These are phyloP conservation scores for Pseudopodoces humilis DNA, from an alignment of 2,113 vertebrate genomes.

Conservation along the genomic window DNA sequence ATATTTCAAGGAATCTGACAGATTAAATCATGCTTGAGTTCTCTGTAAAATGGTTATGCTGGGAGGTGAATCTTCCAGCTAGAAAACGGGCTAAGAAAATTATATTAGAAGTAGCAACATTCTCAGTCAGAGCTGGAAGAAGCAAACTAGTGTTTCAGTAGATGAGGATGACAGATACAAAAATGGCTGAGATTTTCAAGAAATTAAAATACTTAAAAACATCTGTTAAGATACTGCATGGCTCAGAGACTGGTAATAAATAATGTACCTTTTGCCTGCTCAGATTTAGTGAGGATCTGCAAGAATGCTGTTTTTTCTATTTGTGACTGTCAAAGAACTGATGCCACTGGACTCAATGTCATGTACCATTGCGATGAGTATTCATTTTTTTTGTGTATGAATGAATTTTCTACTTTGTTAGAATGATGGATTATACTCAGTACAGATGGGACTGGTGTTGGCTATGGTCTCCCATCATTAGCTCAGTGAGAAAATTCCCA, in stretches of 20 bases:
- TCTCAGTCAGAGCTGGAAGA: background rate
- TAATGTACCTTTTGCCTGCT: background rate
- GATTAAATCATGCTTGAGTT: background rate
- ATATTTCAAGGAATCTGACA: background rate
- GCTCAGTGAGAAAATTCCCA: background rate
- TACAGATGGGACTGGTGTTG: conserved; percentile 1
- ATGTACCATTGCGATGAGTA: background rate
- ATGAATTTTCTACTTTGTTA: background rate
- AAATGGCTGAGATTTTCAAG: background rate
- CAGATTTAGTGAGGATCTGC: background rate
- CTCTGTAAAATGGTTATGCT: background rate
- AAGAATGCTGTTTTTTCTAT: background rate
- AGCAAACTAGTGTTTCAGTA: background rate
- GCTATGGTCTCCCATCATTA: background rate
- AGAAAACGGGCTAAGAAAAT: background rate
- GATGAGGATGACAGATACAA: background rate
- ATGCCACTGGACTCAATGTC: background rate
- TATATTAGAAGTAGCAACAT: background rate
- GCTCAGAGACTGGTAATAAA: background rate
- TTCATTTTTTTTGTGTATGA: background rate
- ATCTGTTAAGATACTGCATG: background rate
- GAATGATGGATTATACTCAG: background rate
- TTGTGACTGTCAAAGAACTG: background rate
- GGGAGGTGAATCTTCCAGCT: background rate
- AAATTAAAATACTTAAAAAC: background rate